phyloP scores from a whole-genome alignment of 2,888 invertebrate genomes.

The Apeira syringaria region DNA sequence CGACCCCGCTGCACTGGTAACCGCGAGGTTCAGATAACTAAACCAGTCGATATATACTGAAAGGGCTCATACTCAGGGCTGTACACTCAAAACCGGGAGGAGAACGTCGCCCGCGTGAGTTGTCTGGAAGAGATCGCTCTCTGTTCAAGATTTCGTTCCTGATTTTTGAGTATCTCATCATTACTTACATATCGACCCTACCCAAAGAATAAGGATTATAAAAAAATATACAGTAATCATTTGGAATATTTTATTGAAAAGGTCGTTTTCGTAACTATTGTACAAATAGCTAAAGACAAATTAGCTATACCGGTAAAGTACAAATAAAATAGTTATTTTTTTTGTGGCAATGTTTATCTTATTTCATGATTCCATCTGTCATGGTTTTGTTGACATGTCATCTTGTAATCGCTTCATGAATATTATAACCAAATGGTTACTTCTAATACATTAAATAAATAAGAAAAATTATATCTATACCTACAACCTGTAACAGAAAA shows the following conservation, averaged over 20 bases:
- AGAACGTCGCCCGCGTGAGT: no score
- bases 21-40: no score
- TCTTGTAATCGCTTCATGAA: constrained; percentile 48
- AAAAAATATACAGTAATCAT: constrained; percentile 42
- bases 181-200: no score
- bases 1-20: no score
- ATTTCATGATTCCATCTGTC: constrained; percentile 41
- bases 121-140: no score
- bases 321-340: constrained; percentile 47
- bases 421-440: constrained; percentile 55
- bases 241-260: constrained; percentile 48
- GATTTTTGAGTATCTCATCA: no score
- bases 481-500: constrained; percentile 75
- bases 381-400: constrained; percentile 41
- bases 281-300: constrained; percentile 59
- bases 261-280: constrained; percentile 65
- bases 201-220: no score
- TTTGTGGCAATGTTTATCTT: constrained; percentile 41
- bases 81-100: no score
- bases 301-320: constrained; percentile 65
- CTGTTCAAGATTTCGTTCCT: no score
- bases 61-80: no score
- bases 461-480: constrained; percentile 78
- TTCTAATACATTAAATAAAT: constrained; percentile 81
- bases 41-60: no score